Conservation (phyloP, 2,113 vertebrate genomes). For the Oenanthe oenanthe region DNA sequence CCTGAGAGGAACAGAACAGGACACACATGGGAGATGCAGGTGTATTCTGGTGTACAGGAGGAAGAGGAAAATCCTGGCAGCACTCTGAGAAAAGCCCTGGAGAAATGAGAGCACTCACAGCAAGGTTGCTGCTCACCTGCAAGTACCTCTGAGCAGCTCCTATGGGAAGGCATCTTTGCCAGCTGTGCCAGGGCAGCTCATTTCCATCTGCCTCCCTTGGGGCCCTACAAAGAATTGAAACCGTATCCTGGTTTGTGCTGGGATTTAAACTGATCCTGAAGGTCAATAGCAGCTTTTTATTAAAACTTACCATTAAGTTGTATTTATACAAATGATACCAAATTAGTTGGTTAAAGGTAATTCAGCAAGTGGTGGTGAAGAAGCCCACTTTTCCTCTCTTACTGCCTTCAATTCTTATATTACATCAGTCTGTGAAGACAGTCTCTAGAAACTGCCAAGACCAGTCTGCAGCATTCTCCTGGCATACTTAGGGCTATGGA, state of each 20-base stretch:
- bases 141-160: neutral
- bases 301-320: neutral
- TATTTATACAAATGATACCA: neutral
- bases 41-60: neutral
- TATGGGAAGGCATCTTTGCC: neutral
- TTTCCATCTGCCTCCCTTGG: neutral
- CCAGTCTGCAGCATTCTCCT: neutral
- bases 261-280: neutral
- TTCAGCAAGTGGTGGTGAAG: neutral
- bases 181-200: neutral
- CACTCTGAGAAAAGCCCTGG: neutral
- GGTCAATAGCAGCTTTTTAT: neutral
- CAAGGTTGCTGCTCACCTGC: neutral
- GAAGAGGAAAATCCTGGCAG: neutral
- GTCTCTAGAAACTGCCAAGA: neutral
- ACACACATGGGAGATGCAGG: neutral
- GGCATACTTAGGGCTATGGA: neutral
- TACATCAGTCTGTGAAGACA: neutral
- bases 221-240: neutral
- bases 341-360: neutral
- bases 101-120: neutral
- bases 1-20: neutral
- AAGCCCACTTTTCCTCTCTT: neutral
- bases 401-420: neutral
- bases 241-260: neutral